phyloP scores from a whole-genome alignment of 2,113 vertebrate species.

The Pycnonotus jocosus region DNA sequence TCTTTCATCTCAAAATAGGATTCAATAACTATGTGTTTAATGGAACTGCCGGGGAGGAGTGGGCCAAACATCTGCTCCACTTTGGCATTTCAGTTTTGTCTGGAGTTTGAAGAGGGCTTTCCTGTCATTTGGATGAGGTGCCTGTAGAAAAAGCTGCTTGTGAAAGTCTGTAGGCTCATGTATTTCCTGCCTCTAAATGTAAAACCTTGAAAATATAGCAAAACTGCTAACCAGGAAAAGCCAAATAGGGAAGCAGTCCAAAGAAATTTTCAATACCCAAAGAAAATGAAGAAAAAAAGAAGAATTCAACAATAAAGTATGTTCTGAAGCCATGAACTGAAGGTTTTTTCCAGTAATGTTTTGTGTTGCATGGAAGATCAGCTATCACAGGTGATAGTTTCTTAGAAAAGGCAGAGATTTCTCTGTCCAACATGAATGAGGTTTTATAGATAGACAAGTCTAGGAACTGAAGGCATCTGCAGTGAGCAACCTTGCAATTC shows the following conservation, averaged over 20 bases:
- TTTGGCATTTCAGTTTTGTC: slow-evolving; percentile 14
- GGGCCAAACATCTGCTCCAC: slow-evolving; percentile 1
- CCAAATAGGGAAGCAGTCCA: neutral
- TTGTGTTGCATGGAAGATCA: neutral
- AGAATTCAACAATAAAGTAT: neutral
- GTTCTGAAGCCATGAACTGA: neutral
- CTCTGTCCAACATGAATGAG: neutral
- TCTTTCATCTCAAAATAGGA: neutral
- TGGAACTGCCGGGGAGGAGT: neutral
- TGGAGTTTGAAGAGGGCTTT: neutral
- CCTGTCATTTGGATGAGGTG: neutral
- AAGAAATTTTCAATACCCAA: neutral
- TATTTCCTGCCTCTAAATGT: neutral
- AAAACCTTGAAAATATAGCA: neutral
- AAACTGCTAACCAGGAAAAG: neutral
- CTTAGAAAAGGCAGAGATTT: neutral
- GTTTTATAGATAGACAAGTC: neutral
- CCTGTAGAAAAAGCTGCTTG: neutral
- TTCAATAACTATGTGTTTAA: neutral
- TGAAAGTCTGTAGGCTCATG: neutral
- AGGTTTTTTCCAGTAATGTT: neutral
- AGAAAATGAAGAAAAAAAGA: neutral
- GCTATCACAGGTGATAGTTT: neutral
- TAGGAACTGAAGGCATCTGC: neutral
- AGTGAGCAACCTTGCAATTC: neutral